Evolutionary conservation across 2,113 vertebrate species (phyloP).

Genomic region (Andinoacara biseriatus): DNA sequence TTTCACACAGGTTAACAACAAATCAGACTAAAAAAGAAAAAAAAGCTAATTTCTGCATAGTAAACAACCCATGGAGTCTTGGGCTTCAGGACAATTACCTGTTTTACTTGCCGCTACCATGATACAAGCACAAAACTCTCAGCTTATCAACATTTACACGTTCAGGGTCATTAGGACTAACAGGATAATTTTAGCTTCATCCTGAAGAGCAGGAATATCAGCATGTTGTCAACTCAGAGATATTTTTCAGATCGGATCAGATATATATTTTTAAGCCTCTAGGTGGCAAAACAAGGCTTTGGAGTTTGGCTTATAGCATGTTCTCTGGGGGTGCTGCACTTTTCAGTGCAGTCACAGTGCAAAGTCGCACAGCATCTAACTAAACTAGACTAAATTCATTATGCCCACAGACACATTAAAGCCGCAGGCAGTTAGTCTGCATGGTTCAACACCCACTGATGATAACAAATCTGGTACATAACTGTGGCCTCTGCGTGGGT

Average conservation of each 20-base stretch:
- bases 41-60: not conserved
- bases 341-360: not conserved
- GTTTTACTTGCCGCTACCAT: not conserved
- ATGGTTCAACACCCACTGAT: not conserved
- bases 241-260: too few species aligned
- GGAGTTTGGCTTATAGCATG: not conserved
- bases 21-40: not conserved
- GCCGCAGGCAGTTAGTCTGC: not conserved
- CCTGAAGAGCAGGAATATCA: not conserved
- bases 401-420: not conserved
- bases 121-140: not conserved
- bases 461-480: too few species aligned
- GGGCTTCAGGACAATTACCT: not conserved
- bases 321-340: not conserved
- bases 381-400: not conserved
- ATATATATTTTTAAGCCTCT: conserved; percentile 4
- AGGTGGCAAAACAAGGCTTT: conserved; percentile 2
- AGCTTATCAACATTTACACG: not conserved
- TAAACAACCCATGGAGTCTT: not conserved
- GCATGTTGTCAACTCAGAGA: not conserved
- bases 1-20: not conserved
- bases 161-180: not conserved
- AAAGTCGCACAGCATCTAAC: not conserved
- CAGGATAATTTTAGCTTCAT: not conserved
- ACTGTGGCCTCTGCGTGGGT: not conserved